These are phyloP conservation scores for Phaenicophaeus curvirostris DNA, from an alignment of 2,797 vertebrate species.

Conservation along the genomic window DNA sequence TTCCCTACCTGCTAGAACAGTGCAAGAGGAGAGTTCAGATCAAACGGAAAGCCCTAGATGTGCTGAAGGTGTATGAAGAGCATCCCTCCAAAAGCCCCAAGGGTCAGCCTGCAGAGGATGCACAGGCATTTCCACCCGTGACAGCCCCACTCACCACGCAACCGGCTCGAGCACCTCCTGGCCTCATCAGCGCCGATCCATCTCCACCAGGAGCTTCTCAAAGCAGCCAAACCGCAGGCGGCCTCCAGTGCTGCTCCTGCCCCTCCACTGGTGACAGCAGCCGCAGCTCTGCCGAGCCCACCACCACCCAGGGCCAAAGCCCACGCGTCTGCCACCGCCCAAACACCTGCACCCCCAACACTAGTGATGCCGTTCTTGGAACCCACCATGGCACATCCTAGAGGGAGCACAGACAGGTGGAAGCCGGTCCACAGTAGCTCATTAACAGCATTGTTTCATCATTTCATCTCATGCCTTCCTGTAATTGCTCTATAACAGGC, in stretches of 20 bases:
- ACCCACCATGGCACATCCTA: neutral
- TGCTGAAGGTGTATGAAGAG: fast-evolving
- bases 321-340: neutral
- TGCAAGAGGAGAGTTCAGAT: neutral
- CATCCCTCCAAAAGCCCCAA: neutral
- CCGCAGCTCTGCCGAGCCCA: neutral
- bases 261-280: too few species aligned
- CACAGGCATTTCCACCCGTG: fast-evolving
- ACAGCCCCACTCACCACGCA: fast-evolving
- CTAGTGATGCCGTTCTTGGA: too few species aligned
- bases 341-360: neutral
- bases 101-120: neutral
- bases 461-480: neutral
- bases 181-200: fast-evolving
- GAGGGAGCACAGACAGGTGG: too few species aligned
- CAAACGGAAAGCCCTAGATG: neutral
- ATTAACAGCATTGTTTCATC: too few species aligned
- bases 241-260: neutral
- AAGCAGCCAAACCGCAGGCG: too few species aligned
- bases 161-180: fast-evolving
- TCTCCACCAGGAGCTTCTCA: neutral
- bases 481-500: fast-evolving
- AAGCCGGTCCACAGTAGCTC: neutral
- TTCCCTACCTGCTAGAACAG: neutral
- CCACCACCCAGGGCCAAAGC: neutral